Conservation (phyloP, 2,113 vertebrate species). For the Nothocercus nigrocapillus region DNA sequence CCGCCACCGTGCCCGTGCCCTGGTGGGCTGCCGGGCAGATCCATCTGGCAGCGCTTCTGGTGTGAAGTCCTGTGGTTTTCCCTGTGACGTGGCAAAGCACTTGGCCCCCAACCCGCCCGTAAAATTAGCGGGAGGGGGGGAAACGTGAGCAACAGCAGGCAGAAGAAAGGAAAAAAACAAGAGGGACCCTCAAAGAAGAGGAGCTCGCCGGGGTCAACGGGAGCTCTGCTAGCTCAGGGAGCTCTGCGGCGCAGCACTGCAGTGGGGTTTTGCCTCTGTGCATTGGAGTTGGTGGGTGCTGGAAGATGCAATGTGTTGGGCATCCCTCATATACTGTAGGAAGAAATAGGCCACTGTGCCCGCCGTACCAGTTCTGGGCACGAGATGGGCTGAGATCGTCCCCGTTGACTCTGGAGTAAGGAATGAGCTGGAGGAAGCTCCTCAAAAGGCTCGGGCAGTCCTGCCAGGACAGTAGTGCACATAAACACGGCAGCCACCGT, state of each 20-base stretch:
- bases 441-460: background rate
- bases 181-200: constrained; percentile 27
- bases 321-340: background rate
- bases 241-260: background rate
- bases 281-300: background rate
- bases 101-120: constrained; percentile 50
- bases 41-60: constrained; percentile 67
- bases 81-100: constrained; percentile 63
- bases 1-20: background rate
- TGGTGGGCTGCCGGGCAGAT: constrained; percentile 1
- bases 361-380: background rate
- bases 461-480: background rate
- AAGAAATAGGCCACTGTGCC: background rate
- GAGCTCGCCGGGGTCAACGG: constrained; percentile 47
- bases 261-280: background rate
- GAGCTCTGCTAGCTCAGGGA: constrained; percentile 40
- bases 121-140: constrained; percentile 53
- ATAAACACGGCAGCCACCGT: too few species aligned
- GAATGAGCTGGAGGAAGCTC: background rate
- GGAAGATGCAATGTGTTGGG: background rate
- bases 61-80: constrained; percentile 57
- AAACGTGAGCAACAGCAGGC: constrained; percentile 35
- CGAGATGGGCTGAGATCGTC: background rate
- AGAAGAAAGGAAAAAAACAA: background rate
- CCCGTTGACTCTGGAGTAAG: background rate